Conservation (phyloP, 2,113 vertebrate species). For the Ancistrus triradiatus region DNA sequence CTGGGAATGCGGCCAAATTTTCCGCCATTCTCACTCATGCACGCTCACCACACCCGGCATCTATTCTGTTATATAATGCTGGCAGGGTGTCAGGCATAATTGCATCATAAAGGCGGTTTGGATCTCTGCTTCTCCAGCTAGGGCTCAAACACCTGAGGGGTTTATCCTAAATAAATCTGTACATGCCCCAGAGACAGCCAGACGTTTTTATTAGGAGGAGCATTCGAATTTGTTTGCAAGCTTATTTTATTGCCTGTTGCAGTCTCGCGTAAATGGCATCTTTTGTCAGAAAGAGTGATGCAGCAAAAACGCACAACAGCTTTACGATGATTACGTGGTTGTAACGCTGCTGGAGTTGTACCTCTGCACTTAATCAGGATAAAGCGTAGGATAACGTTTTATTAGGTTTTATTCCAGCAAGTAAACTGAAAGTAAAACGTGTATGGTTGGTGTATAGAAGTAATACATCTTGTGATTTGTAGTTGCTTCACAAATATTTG, state of each 20-base stretch:
- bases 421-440: too few species aligned
- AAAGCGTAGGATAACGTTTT: too few species aligned
- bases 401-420: too few species aligned
- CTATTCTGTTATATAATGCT: constrained; percentile 26
- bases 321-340: too few species aligned
- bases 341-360: too few species aligned
- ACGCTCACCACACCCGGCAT: constrained; percentile 4
- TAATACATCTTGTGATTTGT: too few species aligned
- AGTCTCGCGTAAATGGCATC: not conserved
- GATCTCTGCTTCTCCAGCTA: constrained; percentile 23
- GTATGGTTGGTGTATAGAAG: too few species aligned
- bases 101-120: constrained; percentile 28
- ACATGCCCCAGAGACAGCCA: not conserved
- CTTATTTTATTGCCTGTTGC: not conserved
- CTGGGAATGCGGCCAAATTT: constrained; percentile 24
- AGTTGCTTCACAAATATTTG: too few species aligned
- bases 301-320: not conserved
- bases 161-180: constrained; percentile 19
- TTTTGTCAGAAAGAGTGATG: not conserved
- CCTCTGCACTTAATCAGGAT: too few species aligned
- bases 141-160: constrained; percentile 27
- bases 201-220: constrained; percentile 1
- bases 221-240: not conserved
- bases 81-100: constrained; percentile 18
- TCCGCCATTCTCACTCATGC: constrained; percentile 6